Evolutionary conservation across 2,113 vertebrate genomes (phyloP), one percentile per base, ranked within the genome.

Genomic region (Dissostichus mawsoni): DNA sequence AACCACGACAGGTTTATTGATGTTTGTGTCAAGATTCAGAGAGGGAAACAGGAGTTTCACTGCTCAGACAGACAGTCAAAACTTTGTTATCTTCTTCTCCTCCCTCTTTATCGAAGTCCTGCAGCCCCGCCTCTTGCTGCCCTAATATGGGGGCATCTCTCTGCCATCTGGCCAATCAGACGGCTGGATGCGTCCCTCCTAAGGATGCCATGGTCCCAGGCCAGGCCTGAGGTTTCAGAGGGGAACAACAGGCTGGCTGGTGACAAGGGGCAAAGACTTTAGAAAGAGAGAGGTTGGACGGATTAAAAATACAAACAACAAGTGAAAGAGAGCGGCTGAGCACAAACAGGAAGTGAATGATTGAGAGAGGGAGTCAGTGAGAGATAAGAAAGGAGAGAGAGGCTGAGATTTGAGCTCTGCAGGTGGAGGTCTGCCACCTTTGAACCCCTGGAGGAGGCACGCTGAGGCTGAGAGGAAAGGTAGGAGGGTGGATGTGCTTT

Each of bases 131-230:
- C 93, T 82, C 77, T 59, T 36, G 5, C 58, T 74, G 78, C 25
- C 92, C 92, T 89, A 90, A 93, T 93, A 93, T 92, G 94, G 94
- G 86, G 89, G 85, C 89, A 94, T 94, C 78, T 88, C 74, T 79
- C 74, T 75, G 79, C 78, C 81, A 76, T 81, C 13, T 11, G 51
- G 69, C 94, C 95, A 95, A 94, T 95, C 92, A 44, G 78, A 51
- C 10, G 3, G 44, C 80, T 71, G 64, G 81, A 81, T 78, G 51
- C 58, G 18, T 82, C 85, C 76, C 74, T 88, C 84, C 84, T 69
- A 36, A 82, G 88, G 87, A 89, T 90, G 87, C 83, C 83, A 81
- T 86, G 89, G 91, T 68, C 80, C 83, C 23, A 55, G 77, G 70
- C 81, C 87, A 85, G 87, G 84, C 79, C 92, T 63, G 83, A 78